Base-by-base conservation (phyloP, 2,113 vertebrate genomes). In the Pollachius pollachius region DNA sequence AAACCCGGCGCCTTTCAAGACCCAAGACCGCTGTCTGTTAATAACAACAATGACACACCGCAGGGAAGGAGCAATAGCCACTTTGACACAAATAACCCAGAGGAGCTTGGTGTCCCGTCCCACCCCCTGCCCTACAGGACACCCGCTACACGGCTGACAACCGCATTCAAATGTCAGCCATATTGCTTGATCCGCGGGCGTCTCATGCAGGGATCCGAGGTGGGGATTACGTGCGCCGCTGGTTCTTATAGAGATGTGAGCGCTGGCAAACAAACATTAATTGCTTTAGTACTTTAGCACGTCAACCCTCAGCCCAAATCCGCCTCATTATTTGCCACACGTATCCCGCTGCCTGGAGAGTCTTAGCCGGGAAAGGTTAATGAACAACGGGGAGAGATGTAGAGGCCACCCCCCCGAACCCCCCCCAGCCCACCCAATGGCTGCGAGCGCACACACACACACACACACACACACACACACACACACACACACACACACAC, bases 301-400 rank as follows among this genome's bases (percentile, higher is more conserved):
- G 41, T 9, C 41, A 13, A 13, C 41, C 41, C 41, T 34, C 30
- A 34, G 6, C 82, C 78, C 72, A 79, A 13, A 48, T 48, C 41
- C 63, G 4, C 72, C 69, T 87, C 84, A 78, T 87, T 84, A 85
- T 84, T 87, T 81, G 79, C 74, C 0, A 68, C 69, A 5, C 59
- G 77, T 83, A 71, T 34, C 79, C 83, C 84, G 86, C 85, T 88
- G 84, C 74, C 62, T 67, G 59, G 79, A 17, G 73, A 83, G 82
- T 78, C 74, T 77, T 37, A 34, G 41, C 41, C 37, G 77, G 30
- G 75, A 88, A 57, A 88, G 88, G 87, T 88, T 88, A 88, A 89
- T 88, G 87, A 83, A 81, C 69, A 88, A 76, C 69, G 52, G 68
- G 11, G 71, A 67, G 54, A 78, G 74, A 68, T 69, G 77, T 80